phyloP scores from a whole-genome alignment of 2,797 vertebrate species.

The Ctenochaetus hawaiiensis region DNA sequence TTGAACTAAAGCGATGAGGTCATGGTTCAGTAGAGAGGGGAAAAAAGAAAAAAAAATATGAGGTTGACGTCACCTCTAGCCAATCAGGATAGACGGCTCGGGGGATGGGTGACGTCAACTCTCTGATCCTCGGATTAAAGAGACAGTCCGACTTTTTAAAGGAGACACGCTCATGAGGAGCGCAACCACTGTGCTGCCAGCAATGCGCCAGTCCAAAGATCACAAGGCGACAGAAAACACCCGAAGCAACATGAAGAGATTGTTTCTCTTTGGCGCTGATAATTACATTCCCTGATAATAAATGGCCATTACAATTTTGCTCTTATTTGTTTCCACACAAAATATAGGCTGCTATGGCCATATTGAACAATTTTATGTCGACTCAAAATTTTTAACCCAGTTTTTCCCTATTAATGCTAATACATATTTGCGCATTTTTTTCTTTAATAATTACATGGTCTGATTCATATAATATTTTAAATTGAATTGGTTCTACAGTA shows the following conservation, averaged over 20 bases:
- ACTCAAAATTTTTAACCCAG: too few species aligned
- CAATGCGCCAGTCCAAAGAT: not conserved
- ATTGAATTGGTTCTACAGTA: not conserved
- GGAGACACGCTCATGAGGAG: not conserved
- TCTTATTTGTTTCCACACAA: not conserved
- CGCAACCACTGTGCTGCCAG: constrained; percentile 4
- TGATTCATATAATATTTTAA: not conserved
- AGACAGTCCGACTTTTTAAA: constrained; percentile 78
- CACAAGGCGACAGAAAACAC: too few species aligned
- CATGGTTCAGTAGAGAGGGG: constrained; percentile 83
- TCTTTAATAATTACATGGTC: not conserved
- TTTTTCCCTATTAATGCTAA: too few species aligned
- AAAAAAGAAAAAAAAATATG: constrained; percentile 57
- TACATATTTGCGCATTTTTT: too few species aligned
- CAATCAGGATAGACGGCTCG: constrained; percentile 88
- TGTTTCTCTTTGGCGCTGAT: not conserved
- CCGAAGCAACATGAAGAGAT: not conserved
- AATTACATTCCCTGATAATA: not conserved
- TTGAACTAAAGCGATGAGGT: constrained; percentile 91
- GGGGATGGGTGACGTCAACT: constrained; percentile 89
- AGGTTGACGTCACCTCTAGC: constrained; percentile 93
- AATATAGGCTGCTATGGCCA: too few species aligned
- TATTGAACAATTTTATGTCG: too few species aligned
- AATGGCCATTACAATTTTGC: not conserved
- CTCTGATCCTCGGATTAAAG: constrained; percentile 85